Evolutionary conservation across 2,797 vertebrate genomes (phyloP).

Genomic region (Danio choprae): DNA sequence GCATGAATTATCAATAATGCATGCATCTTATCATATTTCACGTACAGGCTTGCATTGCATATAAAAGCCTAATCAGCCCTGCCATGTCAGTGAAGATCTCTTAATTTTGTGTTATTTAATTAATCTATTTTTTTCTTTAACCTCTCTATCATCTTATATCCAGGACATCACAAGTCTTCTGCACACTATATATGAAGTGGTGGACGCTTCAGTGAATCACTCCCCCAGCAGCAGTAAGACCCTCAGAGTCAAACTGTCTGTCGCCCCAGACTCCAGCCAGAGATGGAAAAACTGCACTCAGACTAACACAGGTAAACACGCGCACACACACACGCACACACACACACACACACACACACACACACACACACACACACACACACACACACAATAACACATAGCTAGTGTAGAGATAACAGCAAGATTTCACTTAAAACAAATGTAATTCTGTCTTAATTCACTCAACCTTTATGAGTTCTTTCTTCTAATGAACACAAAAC

Average conservation of each 20-base stretch:
- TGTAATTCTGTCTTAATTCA: background rate
- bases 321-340: background rate
- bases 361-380: too few relatives aligned
- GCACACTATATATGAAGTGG: conserved; percentile 98
- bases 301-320: conserved; percentile 81
- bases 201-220: conserved; percentile 97
- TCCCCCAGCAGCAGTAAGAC: conserved; percentile 96
- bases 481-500: background rate
- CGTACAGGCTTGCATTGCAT: background rate
- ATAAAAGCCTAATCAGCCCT: background rate
- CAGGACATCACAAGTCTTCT: conserved; percentile 98
- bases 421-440: background rate
- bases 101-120: conserved; percentile 11
- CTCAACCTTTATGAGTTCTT: background rate
- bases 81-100: conserved; percentile 11
- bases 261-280: conserved; percentile 93
- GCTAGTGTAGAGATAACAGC: background rate
- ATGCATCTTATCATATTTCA: conserved; percentile 22
- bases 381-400: conserved; percentile 49
- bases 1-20: conserved; percentile 22
- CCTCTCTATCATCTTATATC: conserved; percentile 7
- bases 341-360: too few relatives aligned
- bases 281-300: conserved; percentile 86
- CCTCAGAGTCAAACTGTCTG: conserved; percentile 92
- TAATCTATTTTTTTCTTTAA: conserved; percentile 8